These are phyloP conservation scores for Nematolebias whitei DNA, from an alignment of 2,113 vertebrate species.

Conservation along the genomic window DNA sequence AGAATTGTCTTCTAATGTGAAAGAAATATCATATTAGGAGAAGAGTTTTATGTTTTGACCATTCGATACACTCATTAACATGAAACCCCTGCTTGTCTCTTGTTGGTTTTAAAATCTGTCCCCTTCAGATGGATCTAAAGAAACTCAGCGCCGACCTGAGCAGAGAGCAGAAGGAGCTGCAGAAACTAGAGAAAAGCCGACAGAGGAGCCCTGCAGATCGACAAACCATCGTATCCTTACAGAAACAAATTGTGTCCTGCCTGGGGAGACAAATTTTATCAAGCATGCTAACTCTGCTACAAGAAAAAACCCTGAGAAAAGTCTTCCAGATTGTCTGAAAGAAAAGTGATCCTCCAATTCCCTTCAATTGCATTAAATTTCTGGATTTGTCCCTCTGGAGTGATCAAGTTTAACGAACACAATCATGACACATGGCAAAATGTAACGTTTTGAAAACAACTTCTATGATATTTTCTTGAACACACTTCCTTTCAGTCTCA, in stretches of 20 bases:
- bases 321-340: too few species aligned
- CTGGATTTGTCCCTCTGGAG: too few species aligned
- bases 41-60: background rate
- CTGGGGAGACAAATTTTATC: too few species aligned
- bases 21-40: too few species aligned
- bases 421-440: too few species aligned
- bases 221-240: constrained; percentile 85
- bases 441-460: background rate
- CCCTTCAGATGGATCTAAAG: constrained; percentile 82
- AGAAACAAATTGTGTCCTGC: background rate
- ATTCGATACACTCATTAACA: background rate
- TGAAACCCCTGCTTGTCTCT: background rate
- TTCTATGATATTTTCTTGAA: constrained; percentile 73
- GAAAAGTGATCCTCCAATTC: too few species aligned
- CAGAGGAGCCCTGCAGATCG: constrained; percentile 80
- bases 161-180: constrained; percentile 84
- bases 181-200: constrained; percentile 80
- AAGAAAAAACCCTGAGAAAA: too few species aligned
- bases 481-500: constrained; percentile 74
- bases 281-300: too few species aligned
- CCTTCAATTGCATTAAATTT: too few species aligned
- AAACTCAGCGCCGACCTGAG: constrained; percentile 79
- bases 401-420: too few species aligned
- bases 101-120: background rate
- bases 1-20: too few species aligned